Evolutionary conservation across 2,888 invertebrate species (phyloP).

Genomic region (Morpho helenor): DNA sequence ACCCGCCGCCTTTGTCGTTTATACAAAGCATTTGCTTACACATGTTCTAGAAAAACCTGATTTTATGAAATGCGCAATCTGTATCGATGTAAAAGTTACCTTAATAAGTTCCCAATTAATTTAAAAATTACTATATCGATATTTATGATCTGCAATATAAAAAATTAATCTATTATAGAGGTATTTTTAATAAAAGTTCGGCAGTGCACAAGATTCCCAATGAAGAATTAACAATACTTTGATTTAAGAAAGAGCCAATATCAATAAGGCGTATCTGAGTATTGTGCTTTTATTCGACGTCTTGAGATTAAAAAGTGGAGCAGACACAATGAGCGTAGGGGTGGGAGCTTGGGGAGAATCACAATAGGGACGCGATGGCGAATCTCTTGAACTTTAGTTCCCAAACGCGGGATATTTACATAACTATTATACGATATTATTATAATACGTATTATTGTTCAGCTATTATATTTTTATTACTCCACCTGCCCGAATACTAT

Average conservation of each 20-base stretch:
- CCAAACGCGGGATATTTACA: neutral
- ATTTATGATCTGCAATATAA: too few species aligned
- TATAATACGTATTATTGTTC: too few species aligned
- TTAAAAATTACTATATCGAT: neutral
- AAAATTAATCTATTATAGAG: too few species aligned
- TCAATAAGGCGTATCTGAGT: slow-evolving; percentile 7
- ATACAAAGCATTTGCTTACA: slow-evolving; percentile 65
- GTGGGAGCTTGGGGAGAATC: neutral
- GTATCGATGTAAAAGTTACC: neutral
- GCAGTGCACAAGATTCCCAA: too few species aligned
- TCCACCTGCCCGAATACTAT: too few species aligned
- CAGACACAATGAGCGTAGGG: slow-evolving; percentile 3
- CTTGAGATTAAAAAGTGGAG: slow-evolving; percentile 11
- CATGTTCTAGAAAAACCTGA: slow-evolving; percentile 57
- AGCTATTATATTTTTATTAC: too few species aligned
- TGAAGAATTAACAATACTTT: neutral
- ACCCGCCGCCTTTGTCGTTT: slow-evolving; percentile 64
- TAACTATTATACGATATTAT: neutral
- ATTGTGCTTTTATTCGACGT: slow-evolving; percentile 7
- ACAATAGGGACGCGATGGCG: slow-evolving; percentile 1
- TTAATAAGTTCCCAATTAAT: neutral
- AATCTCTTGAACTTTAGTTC: slow-evolving; percentile 1
- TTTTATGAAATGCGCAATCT: slow-evolving; percentile 2
- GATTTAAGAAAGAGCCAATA: slow-evolving; percentile 5
- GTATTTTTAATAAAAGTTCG: neutral